Percentiles rank a stretch among this genome's conserved stretches.
phyloP scores from a whole-genome alignment of 2,797 vertebrate species.

The Nyctalus aviator region DNA sequence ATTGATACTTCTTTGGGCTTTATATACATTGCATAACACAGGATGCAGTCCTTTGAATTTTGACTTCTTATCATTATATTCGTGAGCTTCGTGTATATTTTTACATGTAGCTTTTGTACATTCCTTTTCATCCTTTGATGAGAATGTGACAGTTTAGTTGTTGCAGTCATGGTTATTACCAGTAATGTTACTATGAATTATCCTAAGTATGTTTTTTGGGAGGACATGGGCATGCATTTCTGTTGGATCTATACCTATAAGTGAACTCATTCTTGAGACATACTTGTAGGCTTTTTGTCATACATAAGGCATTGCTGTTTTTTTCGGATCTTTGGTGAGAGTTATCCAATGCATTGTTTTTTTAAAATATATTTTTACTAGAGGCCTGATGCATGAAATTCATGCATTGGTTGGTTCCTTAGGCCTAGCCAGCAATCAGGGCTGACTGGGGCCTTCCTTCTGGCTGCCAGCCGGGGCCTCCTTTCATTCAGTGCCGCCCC shows the following conservation, averaged over 20 bases:
- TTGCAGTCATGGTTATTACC: background rate
- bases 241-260: background rate
- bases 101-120: background rate
- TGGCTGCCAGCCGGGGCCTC: no score
- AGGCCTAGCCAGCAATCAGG: no score
- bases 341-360: background rate
- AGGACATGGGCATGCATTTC: background rate
- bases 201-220: background rate
- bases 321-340: constrained; percentile 6
- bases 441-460: no score
- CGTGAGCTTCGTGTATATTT: constrained; percentile 5
- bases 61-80: background rate
- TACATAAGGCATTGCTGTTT: background rate
- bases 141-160: background rate
- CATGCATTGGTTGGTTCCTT: no score
- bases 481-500: no score
- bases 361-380: no score
- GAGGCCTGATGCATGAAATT: no score
- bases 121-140: constrained; percentile 29
- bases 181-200: background rate
- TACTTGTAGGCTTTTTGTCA: background rate
- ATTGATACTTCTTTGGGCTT: constrained; percentile 38
- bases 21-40: background rate
- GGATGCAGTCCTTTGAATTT: constrained; percentile 24
- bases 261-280: background rate